Percentiles rank a stretch among this genome's conserved stretches.
These are phyloP conservation scores for Rhincodon typus DNA, from an alignment of 2,797 vertebrate genomes.

Conservation along the genomic window DNA sequence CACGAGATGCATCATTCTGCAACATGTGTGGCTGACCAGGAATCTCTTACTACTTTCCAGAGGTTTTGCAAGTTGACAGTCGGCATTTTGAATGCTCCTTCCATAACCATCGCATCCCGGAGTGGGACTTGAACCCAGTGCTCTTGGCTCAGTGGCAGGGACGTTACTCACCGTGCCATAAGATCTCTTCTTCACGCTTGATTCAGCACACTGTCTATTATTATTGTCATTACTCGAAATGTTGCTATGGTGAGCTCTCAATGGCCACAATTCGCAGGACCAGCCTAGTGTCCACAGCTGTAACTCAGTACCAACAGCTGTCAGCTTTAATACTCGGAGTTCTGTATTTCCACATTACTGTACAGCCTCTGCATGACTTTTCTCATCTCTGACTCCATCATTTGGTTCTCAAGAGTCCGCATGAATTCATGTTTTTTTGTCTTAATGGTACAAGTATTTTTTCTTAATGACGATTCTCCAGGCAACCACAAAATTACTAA, in stretches of 20 bases:
- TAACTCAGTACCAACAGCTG: neutral
- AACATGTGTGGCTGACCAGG: too few relatives aligned
- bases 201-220: neutral
- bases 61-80: too few relatives aligned
- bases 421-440: neutral
- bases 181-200: too few relatives aligned
- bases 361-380: too few relatives aligned
- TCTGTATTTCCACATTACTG: neutral
- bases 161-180: too few relatives aligned
- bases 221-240: neutral
- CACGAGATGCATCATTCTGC: too few relatives aligned
- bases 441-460: neutral
- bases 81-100: too few relatives aligned
- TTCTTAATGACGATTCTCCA: constrained; percentile 17
- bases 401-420: neutral
- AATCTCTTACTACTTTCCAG: too few relatives aligned
- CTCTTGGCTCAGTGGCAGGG: too few relatives aligned
- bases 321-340: neutral
- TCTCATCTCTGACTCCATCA: constrained; percentile 38
- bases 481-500: constrained; percentile 28
- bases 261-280: neutral
- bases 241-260: neutral
- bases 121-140: too few relatives aligned
- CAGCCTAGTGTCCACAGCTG: constrained; percentile 15
- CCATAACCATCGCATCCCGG: too few relatives aligned